Base-by-base conservation (phyloP, 1,140 invertebrate species). In the Papilio polytes region DNA sequence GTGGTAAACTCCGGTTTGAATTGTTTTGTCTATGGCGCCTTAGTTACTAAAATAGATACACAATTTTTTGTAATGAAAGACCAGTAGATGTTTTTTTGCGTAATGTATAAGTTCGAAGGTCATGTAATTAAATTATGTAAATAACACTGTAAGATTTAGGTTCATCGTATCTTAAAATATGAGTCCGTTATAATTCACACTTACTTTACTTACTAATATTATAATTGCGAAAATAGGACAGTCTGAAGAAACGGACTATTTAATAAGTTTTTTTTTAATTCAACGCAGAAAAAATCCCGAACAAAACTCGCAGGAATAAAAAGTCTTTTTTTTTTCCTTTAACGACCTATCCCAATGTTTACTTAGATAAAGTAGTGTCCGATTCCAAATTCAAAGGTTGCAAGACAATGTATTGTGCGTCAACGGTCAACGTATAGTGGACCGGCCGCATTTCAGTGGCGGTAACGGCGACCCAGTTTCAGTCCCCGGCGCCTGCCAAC, bases 401-500 rank as follows among this genome's bases (percentile, higher is more conserved):
- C 36, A 44, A 22, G 59, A 66, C 77, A 78, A 36, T 48, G 77
- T 66, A 63, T 46, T n/a, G 41, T n/a, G 73, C 72, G 44, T 22
- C 59, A 26, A 26, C 22, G 20, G 59, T 22, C 20, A 63, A 18
- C 8, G 26, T 70, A 15, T 70, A 36, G 22, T 70, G 22, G 73
- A n/a, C n/a, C 77, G 77, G 77, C 77, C 77, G 77, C 77, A 78
- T 78, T 78, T 46, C 77, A 44, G 31, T 3, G 15, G 48, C 76
- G 48, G 51, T 59, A 78, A 22, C 77, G 12, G 31, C 77, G 77
- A 78, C 77, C 77, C 77, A 78, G 77, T 78, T 78, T 46, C 36
- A 78, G 26, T 15, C 51, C 51, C 51, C 22, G 77, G 77, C 77
- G 77, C 77, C 77, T 78, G 77, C 77, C 77, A 78, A 78, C 59